Percentiles rank a stretch among this genome's conserved stretches.
phyloP scores from a whole-genome alignment of 2,797 vertebrate species.

The Paramormyrops hopkinsi region DNA sequence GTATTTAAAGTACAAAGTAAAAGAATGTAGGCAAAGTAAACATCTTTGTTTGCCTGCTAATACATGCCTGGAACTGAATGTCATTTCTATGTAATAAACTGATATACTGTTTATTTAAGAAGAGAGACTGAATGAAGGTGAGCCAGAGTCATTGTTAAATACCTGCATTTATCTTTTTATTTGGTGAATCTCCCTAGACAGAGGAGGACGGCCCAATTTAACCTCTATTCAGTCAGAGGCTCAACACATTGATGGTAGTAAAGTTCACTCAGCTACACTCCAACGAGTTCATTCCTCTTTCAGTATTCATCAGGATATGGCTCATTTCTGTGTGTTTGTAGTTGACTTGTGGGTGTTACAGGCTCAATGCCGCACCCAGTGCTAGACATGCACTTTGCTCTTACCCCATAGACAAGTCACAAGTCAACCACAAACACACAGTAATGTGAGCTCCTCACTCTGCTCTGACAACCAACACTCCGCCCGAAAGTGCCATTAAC shows the following conservation, averaged over 20 bases:
- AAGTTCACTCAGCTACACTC: background rate
- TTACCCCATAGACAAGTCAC: background rate
- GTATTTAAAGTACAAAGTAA: background rate
- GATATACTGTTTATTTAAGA: constrained; percentile 2
- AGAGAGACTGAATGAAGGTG: background rate
- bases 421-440: background rate
- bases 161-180: background rate
- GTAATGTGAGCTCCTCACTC: background rate
- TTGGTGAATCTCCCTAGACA: background rate
- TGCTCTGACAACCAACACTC: background rate
- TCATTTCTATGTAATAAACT: background rate
- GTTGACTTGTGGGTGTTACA: background rate
- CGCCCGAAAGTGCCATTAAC: background rate
- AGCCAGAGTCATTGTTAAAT: background rate
- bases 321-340: background rate
- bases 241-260: background rate
- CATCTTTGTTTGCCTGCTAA: background rate
- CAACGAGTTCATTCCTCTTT: background rate
- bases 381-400: background rate
- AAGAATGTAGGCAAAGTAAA: background rate
- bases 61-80: background rate
- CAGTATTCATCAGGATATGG: background rate
- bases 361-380: background rate
- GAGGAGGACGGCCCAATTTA: background rate
- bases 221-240: background rate